Evolutionary conservation across 2,113 vertebrate species (phyloP).

Genomic region (Grammomys surdaster): DNA sequence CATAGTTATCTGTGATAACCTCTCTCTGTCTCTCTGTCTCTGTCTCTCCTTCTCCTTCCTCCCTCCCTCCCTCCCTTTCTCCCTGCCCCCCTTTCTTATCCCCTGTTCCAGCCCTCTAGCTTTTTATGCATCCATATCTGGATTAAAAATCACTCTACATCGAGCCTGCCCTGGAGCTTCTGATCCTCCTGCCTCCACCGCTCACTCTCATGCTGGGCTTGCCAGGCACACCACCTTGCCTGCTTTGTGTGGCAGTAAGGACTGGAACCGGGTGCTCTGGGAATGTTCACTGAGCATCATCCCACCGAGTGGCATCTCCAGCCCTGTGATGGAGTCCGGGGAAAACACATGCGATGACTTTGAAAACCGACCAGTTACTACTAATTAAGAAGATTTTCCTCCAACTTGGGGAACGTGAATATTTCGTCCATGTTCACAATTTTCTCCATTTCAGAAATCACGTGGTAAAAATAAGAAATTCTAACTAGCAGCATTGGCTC

Average conservation of each 20-base stretch:
- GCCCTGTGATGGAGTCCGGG: neutral
- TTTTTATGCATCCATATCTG: neutral
- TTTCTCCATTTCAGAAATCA: neutral
- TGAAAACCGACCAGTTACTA: neutral
- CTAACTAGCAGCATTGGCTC: neutral
- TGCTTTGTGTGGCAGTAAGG: neutral
- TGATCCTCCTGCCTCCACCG: neutral
- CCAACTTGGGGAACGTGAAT: rapidly evolving
- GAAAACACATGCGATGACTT: neutral
- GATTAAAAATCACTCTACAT: neutral
- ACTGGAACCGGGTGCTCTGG: neutral
- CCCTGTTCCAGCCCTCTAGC: no score
- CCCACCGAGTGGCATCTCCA: neutral
- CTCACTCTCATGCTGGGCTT: neutral
- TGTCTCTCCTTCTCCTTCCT: rapidly evolving
- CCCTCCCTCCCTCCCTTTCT: neutral
- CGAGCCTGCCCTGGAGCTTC: neutral
- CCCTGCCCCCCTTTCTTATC: neutral
- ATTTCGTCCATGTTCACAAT: neutral
- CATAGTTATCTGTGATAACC: neutral
- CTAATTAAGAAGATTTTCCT: neutral
- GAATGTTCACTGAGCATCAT: neutral
- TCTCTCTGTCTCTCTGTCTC: neutral
- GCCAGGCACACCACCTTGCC: rapidly evolving
- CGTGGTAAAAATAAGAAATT: neutral